Base-by-base conservation (phyloP, 37 sponge, comb jelly and placozoan species). In the Trichoplax adhaerens region DNA sequence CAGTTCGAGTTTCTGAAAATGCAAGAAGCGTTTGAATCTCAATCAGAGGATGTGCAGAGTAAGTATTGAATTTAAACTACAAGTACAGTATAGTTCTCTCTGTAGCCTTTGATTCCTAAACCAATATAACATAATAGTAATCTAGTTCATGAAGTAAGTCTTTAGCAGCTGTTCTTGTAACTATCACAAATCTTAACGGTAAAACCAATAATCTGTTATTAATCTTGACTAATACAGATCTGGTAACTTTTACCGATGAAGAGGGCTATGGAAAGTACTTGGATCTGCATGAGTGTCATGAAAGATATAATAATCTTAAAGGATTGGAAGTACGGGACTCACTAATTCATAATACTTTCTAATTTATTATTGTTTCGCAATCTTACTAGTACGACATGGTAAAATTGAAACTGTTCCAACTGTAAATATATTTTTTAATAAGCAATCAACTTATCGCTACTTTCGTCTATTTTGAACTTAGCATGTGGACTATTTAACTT, bases 211-310 rank as follows among this genome's bases (percentile, higher is more conserved):
- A 60, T 10, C 10, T 60, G 62, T 12, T 60, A 12, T 12, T 12
- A 12, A 60, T 12, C 12, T 60, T 12, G 12, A 60, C 7, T n/a
- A 61, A 58, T 68, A 58, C 58, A 81, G 87, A 86, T 64, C n/a
- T 88, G 65, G 93, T 88, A 1, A 81, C 86, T 10, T 96, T 96
- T 77, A 79, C 87, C 50, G 98, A 96, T 77, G 98, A 96, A 69
- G 98, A 96, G 62, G 85, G 89, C 0, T 96, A 91, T 75, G 98
- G 98, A 12, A 88, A 86, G 77, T 91, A 80, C 57, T 79, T 96
- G 49, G 98, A 96, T 64, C 79, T 96, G 12, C 98, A 96, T 60
- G 65, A 76, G 55, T 6, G 79, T 6, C 80, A 91, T 69, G 79
- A 72, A 12, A 57, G 72, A 57, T 96, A 77, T 69, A 58, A 83